Base-by-base conservation (phyloP, 2,888 invertebrate genomes). In the Ischnura elegans region DNA sequence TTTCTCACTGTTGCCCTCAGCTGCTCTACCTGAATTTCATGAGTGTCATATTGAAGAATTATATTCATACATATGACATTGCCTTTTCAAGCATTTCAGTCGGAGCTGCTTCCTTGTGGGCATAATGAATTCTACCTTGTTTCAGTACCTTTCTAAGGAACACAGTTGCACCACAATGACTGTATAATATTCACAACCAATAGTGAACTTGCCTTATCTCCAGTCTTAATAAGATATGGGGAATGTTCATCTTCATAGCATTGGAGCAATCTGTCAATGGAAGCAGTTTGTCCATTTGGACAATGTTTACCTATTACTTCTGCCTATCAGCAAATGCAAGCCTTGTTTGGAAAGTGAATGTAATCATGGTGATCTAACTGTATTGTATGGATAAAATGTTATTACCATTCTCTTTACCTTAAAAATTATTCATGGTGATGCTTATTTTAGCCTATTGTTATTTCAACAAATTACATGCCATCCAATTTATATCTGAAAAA, bases 1-100 rank as follows among this genome's bases (percentile, higher is more conserved):
- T 99, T 99, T 95, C 96, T 99, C 87, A 97, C 97, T 94, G 97
- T 99, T 95, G 98, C 98, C 55, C 97, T 99, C 87, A 97, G 97
- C 95, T 98, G 98, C 95, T 97, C 97, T 93, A 96, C 97, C 94
- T 97, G 95, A 95, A 55, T n/a, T 21, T 87, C 45, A 25, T 29
- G n/a, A 47, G 43, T 93, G 29, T 36, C 46, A 8, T 66, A 36
- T 43, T 93, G 51, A 87, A 85, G 85, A 55, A 86, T 19, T n/a
- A n/a, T n/a, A n/a, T n/a, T n/a, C 45, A 25, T 90, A n/a, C 43
- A 25, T 13, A 43, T 61, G 76, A 90, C 43, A 61, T 61, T 90
- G 90, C 61, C 90, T 66, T 86, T 46, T 42, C 19, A 61, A 90
- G 90, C 90, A 61, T 61, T 47, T 61, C 90, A 25, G 25, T 61